Percentiles rank a stretch among this genome's conserved stretches.
phyloP scores from a whole-genome alignment of 1,140 invertebrate species.

The Pectinophora gossypiella region DNA sequence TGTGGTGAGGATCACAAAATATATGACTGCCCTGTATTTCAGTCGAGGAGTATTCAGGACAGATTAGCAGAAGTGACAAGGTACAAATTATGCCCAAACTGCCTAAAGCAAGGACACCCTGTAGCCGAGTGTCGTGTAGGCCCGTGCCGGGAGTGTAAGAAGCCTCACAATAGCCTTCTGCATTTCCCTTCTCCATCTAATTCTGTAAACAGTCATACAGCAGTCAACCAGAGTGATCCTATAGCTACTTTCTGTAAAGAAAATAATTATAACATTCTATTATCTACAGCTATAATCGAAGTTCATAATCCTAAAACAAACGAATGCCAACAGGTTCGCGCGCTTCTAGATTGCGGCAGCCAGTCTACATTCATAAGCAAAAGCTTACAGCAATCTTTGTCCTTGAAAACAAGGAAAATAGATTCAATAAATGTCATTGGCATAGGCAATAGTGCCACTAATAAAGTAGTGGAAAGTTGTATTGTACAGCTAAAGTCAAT shows the following conservation, averaged over 20 bases:
- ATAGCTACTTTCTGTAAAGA: too few species aligned
- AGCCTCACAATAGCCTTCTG: conserved; percentile 6
- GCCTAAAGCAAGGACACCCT: background rate
- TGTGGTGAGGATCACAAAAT: conserved; percentile 3
- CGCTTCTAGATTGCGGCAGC: conserved; percentile 7
- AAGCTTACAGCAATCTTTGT: background rate
- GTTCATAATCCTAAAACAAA: conserved; percentile 20
- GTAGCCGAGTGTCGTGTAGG: background rate
- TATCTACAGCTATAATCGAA: conserved; percentile 30
- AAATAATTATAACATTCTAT: conserved; percentile 14
- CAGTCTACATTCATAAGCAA: conserved; percentile 12
- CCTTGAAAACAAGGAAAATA: too few species aligned
- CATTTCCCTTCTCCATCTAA: too few species aligned
- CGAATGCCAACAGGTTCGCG: conserved; percentile 11
- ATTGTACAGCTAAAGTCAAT: conserved; percentile 1
- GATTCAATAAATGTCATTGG: conserved; percentile 11
- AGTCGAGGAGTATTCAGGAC: background rate
- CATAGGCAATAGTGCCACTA: conserved; percentile 12
- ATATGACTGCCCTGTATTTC: conserved; percentile 10
- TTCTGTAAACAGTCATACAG: too few species aligned
- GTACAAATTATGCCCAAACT: conserved; percentile 5
- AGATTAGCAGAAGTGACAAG: conserved; percentile 1
- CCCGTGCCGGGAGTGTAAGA: conserved; percentile 8
- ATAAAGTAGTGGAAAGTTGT: conserved; percentile 8
- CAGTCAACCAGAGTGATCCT: too few species aligned